Evolutionary conservation across 2,797 vertebrate genomes (phyloP).

Genomic region (Leptodactylus fallax): DNA sequence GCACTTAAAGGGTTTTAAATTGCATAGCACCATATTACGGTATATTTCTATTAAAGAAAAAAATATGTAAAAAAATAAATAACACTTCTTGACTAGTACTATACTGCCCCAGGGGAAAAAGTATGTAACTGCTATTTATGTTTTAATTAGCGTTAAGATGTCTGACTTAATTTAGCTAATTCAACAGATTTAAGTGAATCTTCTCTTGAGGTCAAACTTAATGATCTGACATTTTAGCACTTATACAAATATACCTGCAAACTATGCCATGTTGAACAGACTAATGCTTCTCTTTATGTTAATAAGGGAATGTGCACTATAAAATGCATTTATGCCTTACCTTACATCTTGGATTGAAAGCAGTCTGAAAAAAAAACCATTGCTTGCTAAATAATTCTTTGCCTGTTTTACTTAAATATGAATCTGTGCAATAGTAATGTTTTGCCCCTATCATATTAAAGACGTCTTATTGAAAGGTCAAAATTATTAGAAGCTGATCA

Average conservation of each 20-base stretch:
- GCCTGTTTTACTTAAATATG: constrained; percentile 29
- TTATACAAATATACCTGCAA: constrained; percentile 43
- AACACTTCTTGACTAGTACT: background rate
- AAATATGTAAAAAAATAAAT: constrained; percentile 29
- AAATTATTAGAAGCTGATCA: constrained; percentile 60
- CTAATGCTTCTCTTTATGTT: constrained; percentile 10
- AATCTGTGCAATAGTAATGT: constrained; percentile 43
- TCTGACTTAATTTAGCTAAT: constrained; percentile 39
- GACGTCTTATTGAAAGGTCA: constrained; percentile 50
- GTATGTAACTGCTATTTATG: constrained; percentile 29
- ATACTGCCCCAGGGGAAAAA: background rate
- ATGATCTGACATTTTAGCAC: constrained; percentile 40
- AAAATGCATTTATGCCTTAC: background rate
- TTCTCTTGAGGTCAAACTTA: constrained; percentile 40
- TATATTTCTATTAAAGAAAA: constrained; percentile 7
- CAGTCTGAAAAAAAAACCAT: constrained; percentile 8
- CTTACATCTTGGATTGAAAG: constrained; percentile 13
- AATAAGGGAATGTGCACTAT: background rate
- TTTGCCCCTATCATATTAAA: constrained; percentile 44
- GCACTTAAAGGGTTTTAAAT: background rate
- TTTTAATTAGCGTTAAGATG: constrained; percentile 45
- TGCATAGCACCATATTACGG: background rate
- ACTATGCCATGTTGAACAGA: constrained; percentile 10
- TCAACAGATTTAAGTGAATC: constrained; percentile 37
- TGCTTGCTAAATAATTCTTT: constrained; percentile 40